Evolutionary conservation across 2,797 vertebrate species (phyloP), one percentile per base, ranked within the genome.

Genomic region (Threskiornis aethiopicus): DNA sequence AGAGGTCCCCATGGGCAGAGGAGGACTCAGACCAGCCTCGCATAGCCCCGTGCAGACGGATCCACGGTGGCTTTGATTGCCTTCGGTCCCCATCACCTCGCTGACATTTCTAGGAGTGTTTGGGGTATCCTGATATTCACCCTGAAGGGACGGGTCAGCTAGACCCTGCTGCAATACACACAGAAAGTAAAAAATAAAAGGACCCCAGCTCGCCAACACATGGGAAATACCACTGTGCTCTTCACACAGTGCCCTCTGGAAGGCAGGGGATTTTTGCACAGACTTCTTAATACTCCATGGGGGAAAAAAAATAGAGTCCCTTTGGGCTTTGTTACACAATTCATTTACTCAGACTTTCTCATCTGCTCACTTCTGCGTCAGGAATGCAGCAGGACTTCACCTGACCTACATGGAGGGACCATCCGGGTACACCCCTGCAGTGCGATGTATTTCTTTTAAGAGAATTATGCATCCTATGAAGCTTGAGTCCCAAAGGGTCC

Each of bases 381-480:
- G 49, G 61, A 91, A 76, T 57, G 61, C 49, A 52, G 24, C 0
- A 0, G 28, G 42, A 76, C 31, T 37, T 52, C 22, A 72, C 46
- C 72, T n/a, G 65, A 49, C 46, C 35, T 31, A 20, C 28, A 6
- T 1, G n/a, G 55, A 67, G 9, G 13, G 55, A 54, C 14, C 12
- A 29, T 35, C 1, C 0, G 0, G 11, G 44, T 52, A 17, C 12
- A 5, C 12, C 24, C 52, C 20, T 35, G 13, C 33, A 42, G 37
- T 11, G 14, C 9, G 16, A 79, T 26, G 4, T 4, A 14, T 84
- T 93, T 58, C 8, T 82, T 54, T 25, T 8, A 47, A 69, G 17
- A 61, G 29, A 84, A 76, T 44, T 28, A 46, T 14, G 10, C 25
- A 73, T 22, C 62, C n/a, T 67, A 0, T n/a, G 39, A 79, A 84